These are phyloP conservation scores for Pollicipes pollicipes DNA, from an alignment of 1,140 invertebrate species.

Conservation along the genomic window DNA sequence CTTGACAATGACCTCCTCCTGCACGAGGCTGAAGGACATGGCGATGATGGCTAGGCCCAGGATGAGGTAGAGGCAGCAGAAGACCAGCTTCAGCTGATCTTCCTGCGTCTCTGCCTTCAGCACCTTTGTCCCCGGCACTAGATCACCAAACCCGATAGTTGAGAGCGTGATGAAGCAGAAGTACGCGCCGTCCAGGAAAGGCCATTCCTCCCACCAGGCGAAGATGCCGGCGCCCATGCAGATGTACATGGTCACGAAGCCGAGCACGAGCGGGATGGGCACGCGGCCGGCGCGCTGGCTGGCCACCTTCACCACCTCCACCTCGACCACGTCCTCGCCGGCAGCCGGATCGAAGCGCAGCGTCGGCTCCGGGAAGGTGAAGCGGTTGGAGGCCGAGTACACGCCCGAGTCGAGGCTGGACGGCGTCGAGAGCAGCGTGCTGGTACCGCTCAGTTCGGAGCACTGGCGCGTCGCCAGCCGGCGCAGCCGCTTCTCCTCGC, in stretches of 20 bases:
- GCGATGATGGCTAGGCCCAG: conserved; percentile 74
- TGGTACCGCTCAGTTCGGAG: not conserved
- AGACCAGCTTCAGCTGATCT: conserved; percentile 48
- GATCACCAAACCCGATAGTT: conserved; percentile 70
- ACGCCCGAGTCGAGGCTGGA: not conserved
- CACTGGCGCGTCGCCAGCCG: not conserved
- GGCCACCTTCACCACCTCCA: conserved; percentile 5
- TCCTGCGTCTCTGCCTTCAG: conserved; percentile 34
- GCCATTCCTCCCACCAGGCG: conserved; percentile 22
- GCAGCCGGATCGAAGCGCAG: not conserved
- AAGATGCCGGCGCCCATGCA: conserved; percentile 23
- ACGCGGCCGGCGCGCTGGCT: conserved; percentile 32
- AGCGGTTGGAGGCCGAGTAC: not conserved
- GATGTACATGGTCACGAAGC: conserved; percentile 48
- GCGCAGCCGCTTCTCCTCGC: not conserved
- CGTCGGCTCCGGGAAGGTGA: conserved; percentile 3
- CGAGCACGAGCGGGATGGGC: conserved; percentile 48
- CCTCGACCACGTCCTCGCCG: not conserved
- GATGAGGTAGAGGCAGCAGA: conserved; percentile 67
- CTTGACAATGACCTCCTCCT: conserved; percentile 65
- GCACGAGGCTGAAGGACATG: conserved; percentile 80
- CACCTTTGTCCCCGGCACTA: conserved; percentile 44
- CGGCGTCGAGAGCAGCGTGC: not conserved
- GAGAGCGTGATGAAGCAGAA: conserved; percentile 74
- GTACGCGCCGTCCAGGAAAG: conserved; percentile 61